Percentiles rank a stretch among this genome's conserved stretches.
Conservation (phyloP, 2,888 invertebrate genomes). For the Pristionchus arcanus region DNA sequence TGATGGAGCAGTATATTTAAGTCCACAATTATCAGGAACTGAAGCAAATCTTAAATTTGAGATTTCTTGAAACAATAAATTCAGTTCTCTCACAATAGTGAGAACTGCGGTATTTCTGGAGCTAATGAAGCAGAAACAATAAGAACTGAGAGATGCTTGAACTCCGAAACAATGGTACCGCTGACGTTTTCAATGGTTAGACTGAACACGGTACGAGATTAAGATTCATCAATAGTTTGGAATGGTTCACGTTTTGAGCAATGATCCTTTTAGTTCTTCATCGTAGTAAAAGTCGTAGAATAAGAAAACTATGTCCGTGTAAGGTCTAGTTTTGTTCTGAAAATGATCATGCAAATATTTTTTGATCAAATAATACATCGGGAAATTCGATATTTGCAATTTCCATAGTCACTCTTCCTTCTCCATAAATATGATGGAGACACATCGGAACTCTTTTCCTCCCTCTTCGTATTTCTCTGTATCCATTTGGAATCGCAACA, state of each 20-base stretch:
- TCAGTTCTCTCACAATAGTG: background rate
- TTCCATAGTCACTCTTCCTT: background rate
- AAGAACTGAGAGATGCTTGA: background rate
- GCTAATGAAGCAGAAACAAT: background rate
- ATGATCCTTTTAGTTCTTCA: background rate
- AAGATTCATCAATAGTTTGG: background rate
- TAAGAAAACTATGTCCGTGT: background rate
- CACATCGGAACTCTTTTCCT: background rate
- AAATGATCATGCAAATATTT: too few relatives aligned
- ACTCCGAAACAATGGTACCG: background rate
- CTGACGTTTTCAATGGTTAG: background rate
- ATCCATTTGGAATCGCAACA: background rate
- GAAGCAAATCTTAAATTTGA: background rate
- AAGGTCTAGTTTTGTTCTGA: background rate
- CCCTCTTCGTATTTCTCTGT: background rate
- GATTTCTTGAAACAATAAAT: background rate
- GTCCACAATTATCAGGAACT: background rate
- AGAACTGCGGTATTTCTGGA: background rate
- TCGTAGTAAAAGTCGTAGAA: background rate
- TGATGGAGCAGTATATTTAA: background rate
- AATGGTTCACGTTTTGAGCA: background rate
- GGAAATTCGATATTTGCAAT: background rate
- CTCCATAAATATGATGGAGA: background rate
- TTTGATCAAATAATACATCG: background rate
- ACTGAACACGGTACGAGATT: background rate